These are phyloP conservation scores for Emydocephalus ijimae DNA, from an alignment of 2,113 vertebrate genomes.

Conservation along the genomic window DNA sequence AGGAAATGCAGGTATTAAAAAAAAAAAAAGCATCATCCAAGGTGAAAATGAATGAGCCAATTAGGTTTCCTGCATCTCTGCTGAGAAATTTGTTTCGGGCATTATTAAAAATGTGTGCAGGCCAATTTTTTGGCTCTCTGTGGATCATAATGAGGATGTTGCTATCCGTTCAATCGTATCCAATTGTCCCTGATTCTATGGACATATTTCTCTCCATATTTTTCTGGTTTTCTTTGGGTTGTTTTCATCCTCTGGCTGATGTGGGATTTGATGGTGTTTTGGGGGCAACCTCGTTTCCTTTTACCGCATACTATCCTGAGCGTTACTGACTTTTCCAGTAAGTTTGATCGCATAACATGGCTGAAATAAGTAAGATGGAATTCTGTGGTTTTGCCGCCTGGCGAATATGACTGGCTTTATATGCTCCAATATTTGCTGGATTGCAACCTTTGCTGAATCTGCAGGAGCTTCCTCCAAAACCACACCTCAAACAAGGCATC, in stretches of 20 bases:
- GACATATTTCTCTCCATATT: background rate
- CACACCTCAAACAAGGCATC: background rate
- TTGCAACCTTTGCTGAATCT: background rate
- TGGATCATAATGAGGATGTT: background rate
- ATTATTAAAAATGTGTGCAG: background rate
- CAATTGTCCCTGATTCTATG: background rate
- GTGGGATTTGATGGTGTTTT: background rate
- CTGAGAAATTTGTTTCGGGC: background rate
- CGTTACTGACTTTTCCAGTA: background rate
- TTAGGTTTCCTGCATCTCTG: background rate
- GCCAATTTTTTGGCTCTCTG: background rate
- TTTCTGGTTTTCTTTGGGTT: background rate
- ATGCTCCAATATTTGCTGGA: background rate
- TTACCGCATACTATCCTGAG: background rate
- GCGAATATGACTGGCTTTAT: background rate
- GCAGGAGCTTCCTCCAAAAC: background rate
- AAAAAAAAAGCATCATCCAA: background rate
- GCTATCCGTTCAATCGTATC: background rate
- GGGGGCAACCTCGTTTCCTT: background rate
- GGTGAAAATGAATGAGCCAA: background rate
- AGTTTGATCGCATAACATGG: background rate
- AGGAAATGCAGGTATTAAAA: background rate
- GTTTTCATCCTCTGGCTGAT: background rate
- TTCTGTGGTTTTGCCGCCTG: background rate
- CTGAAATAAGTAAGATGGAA: background rate